Evolutionary conservation across 1,140 invertebrate genomes (phyloP), one percentile per base, ranked within the genome.

Genomic region (Whitmania pigra): DNA sequence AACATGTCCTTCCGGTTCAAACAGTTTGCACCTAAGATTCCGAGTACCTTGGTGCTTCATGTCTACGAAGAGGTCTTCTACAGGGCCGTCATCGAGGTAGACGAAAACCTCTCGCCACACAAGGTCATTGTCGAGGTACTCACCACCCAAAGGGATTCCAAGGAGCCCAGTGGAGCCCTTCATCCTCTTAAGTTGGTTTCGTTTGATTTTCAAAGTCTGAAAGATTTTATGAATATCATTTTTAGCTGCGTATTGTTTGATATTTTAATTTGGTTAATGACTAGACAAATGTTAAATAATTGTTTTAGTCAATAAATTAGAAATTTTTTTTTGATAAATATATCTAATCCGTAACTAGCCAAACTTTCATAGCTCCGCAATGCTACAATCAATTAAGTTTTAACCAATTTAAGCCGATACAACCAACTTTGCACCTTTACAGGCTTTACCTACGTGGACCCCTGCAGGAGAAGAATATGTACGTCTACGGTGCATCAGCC

Each of bases 11-110:
- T 63, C 29, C 5, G 22, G 57, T 63, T 63, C 57, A 63, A 15
- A 31, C 57, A 63, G 29, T 63, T 63, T 63, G 57, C 29, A 13
- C 57, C 57, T 2, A 22, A 20, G 57, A 20, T 63, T 25, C 57
- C 57, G 9, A 25, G 22, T 25, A 63, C 22, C 9, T 63, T 63
- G 57, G 57, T 63, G 0, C 18, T 63, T 11, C 57, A 63, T 20
- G 29, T 63, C 22, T 63, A 63, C 57, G 57, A 63, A 63, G 57
- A 63, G 22, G 29, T 63, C 2, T 63, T 63, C 18, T 63, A 63
- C 18, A 63, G 57, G 57, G 57, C 57, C 22, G 57, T 63, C 22
- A 22, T 63, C 11, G 57, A 63, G 57, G 57, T 63, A 25, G 57
- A 63, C 0, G 29, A 31, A 2, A 31, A 63, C 22, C 22, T 31